phyloP scores from a whole-genome alignment of 92 coral and sea anemone genomes.

The Parazoanthus swiftii region DNA sequence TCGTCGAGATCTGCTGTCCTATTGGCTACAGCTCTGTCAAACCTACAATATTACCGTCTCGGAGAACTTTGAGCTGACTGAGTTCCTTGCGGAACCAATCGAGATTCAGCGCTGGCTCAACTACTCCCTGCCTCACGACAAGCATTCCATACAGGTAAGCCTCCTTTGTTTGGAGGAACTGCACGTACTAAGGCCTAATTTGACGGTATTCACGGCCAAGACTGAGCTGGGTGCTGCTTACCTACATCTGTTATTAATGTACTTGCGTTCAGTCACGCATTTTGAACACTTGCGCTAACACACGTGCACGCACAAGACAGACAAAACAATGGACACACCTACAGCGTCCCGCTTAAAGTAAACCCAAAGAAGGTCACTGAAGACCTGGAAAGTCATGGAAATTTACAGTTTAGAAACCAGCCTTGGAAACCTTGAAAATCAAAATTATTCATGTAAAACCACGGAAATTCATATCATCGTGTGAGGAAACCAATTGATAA shows the following conservation, averaged over 20 bases:
- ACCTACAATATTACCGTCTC: conserved; percentile 70
- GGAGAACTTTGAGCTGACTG: conserved; percentile 80
- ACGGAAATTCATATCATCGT: too few relatives aligned
- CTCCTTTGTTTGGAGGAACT: neutral
- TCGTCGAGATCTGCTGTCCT: conserved; percentile 67
- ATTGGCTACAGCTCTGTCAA: conserved; percentile 77
- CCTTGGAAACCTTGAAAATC: neutral
- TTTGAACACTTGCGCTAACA: neutral
- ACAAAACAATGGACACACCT: neutral
- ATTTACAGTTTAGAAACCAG: too few relatives aligned
- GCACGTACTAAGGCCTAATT: neutral
- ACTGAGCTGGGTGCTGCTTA: neutral
- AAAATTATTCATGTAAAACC: neutral
- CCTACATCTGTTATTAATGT: neutral
- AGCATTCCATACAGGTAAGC: conserved; percentile 66
- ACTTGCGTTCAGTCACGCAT: neutral
- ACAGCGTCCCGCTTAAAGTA: neutral
- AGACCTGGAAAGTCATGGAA: neutral
- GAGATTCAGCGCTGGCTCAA: conserved; percentile 91
- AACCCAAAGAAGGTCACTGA: neutral
- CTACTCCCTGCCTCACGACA: conserved; percentile 81
- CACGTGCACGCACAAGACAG: neutral
- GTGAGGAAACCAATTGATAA: neutral
- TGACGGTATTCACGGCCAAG: neutral
- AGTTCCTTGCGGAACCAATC: conserved; percentile 82